Evolutionary conservation across 2,888 invertebrate genomes (phyloP).

Genomic region (Chrysodeixis includens): DNA sequence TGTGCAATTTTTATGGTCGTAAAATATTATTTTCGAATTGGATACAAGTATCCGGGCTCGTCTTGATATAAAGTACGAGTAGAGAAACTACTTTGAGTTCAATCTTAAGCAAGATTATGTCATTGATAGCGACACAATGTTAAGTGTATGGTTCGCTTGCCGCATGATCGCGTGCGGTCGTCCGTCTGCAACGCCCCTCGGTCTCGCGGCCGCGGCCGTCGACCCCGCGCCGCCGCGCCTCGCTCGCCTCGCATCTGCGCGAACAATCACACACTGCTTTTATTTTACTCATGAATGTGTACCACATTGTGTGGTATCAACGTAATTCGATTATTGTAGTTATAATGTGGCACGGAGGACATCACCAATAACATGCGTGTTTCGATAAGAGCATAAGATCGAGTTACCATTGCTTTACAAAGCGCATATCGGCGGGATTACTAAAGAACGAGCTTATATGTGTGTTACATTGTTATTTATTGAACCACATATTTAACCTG

Average conservation of each 20-base stretch:
- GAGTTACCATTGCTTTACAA: conserved; percentile 20
- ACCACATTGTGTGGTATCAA: conserved; percentile 39
- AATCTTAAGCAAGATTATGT: conserved; percentile 39
- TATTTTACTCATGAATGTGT: conserved; percentile 45
- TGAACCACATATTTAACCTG: background rate
- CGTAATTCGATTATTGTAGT: conserved; percentile 42
- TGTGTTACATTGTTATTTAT: background rate
- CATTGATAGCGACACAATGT: conserved; percentile 38
- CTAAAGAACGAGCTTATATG: background rate
- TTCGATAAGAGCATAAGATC: conserved; percentile 42
- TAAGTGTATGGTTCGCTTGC: conserved; percentile 37
- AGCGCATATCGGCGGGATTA: background rate
- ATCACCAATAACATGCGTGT: conserved; percentile 25
- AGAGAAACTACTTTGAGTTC: conserved; percentile 9
- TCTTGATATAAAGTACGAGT: background rate
- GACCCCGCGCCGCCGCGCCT: conserved; percentile 37
- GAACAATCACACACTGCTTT: conserved; percentile 59
- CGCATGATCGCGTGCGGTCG: conserved; percentile 64
- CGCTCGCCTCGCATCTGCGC: conserved; percentile 44
- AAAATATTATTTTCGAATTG: no score
- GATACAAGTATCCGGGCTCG: background rate
- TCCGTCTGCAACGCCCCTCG: conserved; percentile 63
- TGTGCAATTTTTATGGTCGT: no score
- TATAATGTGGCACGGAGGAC: conserved; percentile 33
- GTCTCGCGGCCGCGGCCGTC: conserved; percentile 44